Evolutionary conservation across 2,888 invertebrate genomes (phyloP).

Genomic region (Apamea epomidion): DNA sequence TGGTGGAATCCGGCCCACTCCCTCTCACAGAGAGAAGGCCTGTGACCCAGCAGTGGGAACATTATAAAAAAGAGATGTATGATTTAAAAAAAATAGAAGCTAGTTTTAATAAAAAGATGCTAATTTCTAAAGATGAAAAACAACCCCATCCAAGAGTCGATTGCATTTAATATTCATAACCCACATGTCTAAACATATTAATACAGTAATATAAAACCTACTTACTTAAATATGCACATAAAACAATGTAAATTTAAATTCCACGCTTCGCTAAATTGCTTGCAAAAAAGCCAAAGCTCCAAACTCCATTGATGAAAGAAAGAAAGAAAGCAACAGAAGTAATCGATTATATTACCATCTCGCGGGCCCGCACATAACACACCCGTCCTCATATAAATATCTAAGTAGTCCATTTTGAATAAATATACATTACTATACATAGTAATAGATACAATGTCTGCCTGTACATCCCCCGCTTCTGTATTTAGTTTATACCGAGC

Average conservation of each 20-base stretch:
- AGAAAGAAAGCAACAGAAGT: background rate
- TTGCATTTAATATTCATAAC: slow-evolving; percentile 6
- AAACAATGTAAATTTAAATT: slow-evolving; percentile 31
- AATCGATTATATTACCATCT: slow-evolving; percentile 41
- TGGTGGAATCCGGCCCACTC: background rate
- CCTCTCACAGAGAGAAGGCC: background rate
- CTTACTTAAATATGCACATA: background rate
- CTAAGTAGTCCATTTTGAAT: slow-evolving; percentile 61
- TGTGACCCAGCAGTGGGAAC: background rate
- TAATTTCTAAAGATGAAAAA: background rate
- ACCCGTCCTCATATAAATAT: slow-evolving; percentile 53
- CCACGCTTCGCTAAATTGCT: slow-evolving; percentile 5
- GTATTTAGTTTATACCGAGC: slow-evolving; percentile 82
- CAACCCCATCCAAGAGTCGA: too few species aligned
- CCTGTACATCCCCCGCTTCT: slow-evolving; percentile 68
- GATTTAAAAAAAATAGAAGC: background rate
- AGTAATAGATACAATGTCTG: slow-evolving; percentile 68
- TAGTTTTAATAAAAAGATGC: too few species aligned
- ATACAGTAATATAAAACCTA: background rate
- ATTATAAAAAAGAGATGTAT: background rate
- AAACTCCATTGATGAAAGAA: slow-evolving; percentile 25
- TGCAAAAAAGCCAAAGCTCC: slow-evolving; percentile 29
- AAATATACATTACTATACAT: slow-evolving; percentile 55
- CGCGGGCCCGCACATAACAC: slow-evolving; percentile 23
- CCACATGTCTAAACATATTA: background rate